Base-by-base conservation (phyloP, 2,113 vertebrate genomes). In the Ictidomys tridecemlineatus region DNA sequence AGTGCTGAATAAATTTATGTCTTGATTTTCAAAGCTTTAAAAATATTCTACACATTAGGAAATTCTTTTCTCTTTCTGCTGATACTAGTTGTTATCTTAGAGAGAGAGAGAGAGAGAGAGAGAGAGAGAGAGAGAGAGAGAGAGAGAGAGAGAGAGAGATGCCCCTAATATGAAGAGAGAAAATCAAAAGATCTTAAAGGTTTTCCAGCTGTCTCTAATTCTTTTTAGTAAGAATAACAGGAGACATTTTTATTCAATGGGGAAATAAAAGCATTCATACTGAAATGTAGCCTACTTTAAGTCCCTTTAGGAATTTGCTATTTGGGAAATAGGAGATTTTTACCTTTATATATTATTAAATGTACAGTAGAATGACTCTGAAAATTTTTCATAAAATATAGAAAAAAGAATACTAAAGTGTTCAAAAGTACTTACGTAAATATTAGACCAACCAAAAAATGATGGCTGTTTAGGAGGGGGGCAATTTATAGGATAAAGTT, bases 31-130 rank as follows among this genome's bases (percentile, higher is more conserved):
- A 34, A 89, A 91, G 45, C 58, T 97, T 85, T 89, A 37, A 70
- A 85, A 80, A 48, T 89, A 95, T 58, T 87, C 9, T 97, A 4
- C 30, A 45, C 90, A 12, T 77, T 91, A 88, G 82, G 77, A 96
- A 83, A 78, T 91, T 93, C 24, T 93, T 45, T 96, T 67, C n/a
- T 80, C 10, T 87, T 9, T 88, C 34, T 93, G 12, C 72, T 86
- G 83, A 78, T 70, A 61, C 9, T 85, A 42, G 56, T 32, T 79
- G 32, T 80, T 78, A 86, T 96, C 18, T 74, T 58, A 58, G 42
- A 42, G 42, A 42, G 42, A 58, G 80, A 42, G 86, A 79, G 70
- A 51, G 13, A 32, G 5, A 51, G 42, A 45, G 42, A 45, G 42
- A 48, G 67, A 61, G 12, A 51, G 48, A 12, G 12, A 93, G 17